These are phyloP conservation scores for Muntiacus muntjak DNA, from an alignment of 2,113 vertebrate genomes.

Conservation along the genomic window DNA sequence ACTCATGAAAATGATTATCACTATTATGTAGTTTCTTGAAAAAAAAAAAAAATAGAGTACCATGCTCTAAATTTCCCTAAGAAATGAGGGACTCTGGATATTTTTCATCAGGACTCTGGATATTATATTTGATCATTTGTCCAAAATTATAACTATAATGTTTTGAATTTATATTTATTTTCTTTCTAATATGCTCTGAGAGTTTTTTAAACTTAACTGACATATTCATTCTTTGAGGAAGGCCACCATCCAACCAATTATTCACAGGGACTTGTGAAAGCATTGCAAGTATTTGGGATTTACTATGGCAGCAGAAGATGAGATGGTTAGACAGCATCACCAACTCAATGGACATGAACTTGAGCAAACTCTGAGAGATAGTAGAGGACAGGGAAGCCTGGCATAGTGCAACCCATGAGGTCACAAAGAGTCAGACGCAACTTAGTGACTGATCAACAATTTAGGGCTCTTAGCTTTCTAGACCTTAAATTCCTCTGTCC, in stretches of 20 bases:
- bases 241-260: conserved; percentile 32
- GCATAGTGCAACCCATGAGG: not conserved
- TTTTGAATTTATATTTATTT: not conserved
- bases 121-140: not conserved
- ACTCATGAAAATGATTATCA: not conserved
- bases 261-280: conserved; percentile 29
- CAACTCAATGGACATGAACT: not conserved
- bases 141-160: not conserved
- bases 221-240: conserved; percentile 7
- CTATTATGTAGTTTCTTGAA: not conserved
- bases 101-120: not conserved
- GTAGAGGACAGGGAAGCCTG: not conserved
- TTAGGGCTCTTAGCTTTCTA: not conserved
- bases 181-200: not conserved
- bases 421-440: not conserved
- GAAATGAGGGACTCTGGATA: not conserved
- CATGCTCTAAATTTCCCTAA: not conserved
- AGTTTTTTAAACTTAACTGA: not conserved
- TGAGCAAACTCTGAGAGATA: not conserved
- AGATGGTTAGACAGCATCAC: not conserved
- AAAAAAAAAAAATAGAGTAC: not conserved
- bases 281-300: conserved; percentile 39
- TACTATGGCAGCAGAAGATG: not conserved
- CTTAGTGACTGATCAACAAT: not conserved
- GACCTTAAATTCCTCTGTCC: not conserved